Conservation (phyloP, 2,888 invertebrate genomes). For the Cremastinae sp. region DNA sequence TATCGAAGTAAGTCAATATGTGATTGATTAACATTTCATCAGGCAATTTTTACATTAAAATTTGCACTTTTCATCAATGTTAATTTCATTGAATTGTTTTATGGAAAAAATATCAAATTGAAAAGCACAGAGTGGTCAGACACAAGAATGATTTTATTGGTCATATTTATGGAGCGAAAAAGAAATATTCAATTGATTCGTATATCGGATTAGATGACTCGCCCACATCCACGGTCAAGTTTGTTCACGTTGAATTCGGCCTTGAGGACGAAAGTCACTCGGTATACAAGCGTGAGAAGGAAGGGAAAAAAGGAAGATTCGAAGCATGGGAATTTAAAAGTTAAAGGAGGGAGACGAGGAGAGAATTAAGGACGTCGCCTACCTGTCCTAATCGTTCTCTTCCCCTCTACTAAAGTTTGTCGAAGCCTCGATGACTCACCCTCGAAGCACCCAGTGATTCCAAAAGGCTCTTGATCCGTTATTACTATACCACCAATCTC, state of each 20-base stretch:
- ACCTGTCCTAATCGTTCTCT: conserved; percentile 66
- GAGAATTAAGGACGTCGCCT: conserved; percentile 61
- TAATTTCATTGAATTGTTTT: too few relatives aligned
- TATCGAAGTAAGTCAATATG: too few relatives aligned
- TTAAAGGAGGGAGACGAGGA: conserved; percentile 7
- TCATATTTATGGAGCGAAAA: too few relatives aligned
- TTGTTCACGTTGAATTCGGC: conserved; percentile 42
- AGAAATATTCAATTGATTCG: conserved; percentile 3
- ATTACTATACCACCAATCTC: conserved; percentile 35
- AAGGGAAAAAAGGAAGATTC: conserved; percentile 10
- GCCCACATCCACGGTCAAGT: conserved; percentile 26
- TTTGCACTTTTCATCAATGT: too few relatives aligned
- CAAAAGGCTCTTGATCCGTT: conserved; percentile 37
- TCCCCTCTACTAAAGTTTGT: conserved; percentile 38
- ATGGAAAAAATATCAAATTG: too few relatives aligned
- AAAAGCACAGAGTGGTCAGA: too few relatives aligned
- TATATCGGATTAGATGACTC: conserved; percentile 48
- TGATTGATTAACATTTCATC: too few relatives aligned
- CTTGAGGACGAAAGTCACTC: conserved; percentile 60
- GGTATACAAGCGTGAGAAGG: conserved; percentile 17
- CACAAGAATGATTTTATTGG: too few relatives aligned
- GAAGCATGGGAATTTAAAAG: conserved; percentile 22
- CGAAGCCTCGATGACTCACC: conserved; percentile 55
- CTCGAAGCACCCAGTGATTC: conserved; percentile 36
- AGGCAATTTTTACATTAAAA: too few relatives aligned